These are phyloP conservation scores for Drosophila atripex DNA, from an alignment of 2,888 invertebrate genomes.

Conservation along the genomic window DNA sequence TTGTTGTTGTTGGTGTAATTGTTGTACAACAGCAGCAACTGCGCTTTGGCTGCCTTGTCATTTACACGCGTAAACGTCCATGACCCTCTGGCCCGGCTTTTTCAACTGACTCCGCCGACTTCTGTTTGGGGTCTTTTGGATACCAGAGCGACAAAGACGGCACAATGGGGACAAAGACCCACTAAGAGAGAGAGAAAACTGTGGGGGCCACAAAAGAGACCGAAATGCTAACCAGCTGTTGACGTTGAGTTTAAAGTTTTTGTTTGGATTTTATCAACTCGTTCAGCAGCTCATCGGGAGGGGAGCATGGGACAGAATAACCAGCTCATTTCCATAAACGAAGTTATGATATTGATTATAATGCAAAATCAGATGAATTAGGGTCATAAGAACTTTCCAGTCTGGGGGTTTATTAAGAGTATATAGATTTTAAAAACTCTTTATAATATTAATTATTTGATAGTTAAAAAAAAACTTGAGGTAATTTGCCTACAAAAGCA, in stretches of 20 bases:
- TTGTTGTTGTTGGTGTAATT: constrained; percentile 32
- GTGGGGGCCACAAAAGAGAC: constrained; percentile 6
- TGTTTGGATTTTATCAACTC: constrained; percentile 54
- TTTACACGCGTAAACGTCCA: constrained; percentile 76
- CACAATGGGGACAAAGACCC: constrained; percentile 34
- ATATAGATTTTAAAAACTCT: no score
- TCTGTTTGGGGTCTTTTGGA: constrained; percentile 6
- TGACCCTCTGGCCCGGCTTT: constrained; percentile 75
- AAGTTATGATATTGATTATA: neutral
- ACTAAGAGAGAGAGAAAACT: constrained; percentile 4
- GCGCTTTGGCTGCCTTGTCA: constrained; percentile 52
- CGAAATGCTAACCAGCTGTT: constrained; percentile 60
- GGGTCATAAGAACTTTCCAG: neutral
- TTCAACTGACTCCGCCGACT: constrained; percentile 31
- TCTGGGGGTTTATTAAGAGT: no score
- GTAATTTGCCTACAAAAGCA: no score
- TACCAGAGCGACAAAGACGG: constrained; percentile 27
- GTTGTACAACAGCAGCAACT: constrained; percentile 30
- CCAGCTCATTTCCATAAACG: neutral
- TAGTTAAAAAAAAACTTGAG: no score
- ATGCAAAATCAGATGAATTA: neutral
- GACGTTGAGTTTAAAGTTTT: constrained; percentile 61
- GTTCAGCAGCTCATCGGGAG: constrained; percentile 1
- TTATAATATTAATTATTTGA: no score
- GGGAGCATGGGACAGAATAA: no score